These are phyloP conservation scores for Orbicella faveolata DNA, from an alignment of 64 coral and sea anemone species.

Conservation along the genomic window DNA sequence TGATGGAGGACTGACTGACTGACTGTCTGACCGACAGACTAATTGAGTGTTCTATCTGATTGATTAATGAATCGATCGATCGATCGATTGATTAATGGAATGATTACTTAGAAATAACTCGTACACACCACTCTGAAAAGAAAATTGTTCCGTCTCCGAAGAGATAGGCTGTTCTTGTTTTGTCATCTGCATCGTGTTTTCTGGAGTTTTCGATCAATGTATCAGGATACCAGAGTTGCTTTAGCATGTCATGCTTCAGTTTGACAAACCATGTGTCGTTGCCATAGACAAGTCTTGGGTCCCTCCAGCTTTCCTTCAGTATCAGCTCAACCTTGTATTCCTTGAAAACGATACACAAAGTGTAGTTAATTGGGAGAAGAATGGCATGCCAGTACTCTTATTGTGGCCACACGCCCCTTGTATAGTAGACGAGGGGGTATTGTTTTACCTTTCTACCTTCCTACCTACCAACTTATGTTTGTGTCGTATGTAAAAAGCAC, in stretches of 20 bases:
- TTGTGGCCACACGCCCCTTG: too few relatives aligned
- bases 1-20: not conserved
- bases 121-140: slow-evolving; percentile 35
- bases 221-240: slow-evolving; percentile 36
- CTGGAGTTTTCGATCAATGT: slow-evolving; percentile 31
- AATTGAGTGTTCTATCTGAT: too few relatives aligned
- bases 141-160: slow-evolving; percentile 42
- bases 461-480: too few relatives aligned
- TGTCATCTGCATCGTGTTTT: slow-evolving; percentile 32
- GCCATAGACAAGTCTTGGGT: slow-evolving; percentile 26
- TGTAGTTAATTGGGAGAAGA: not conserved
- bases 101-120: not conserved
- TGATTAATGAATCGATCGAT: too few relatives aligned
- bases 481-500: too few relatives aligned
- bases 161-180: slow-evolving; percentile 14
- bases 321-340: slow-evolving; percentile 38
- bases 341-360: not conserved
- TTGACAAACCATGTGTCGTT: slow-evolving; percentile 18
- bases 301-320: slow-evolving; percentile 31
- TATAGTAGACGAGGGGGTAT: too few relatives aligned
- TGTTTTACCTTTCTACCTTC: too few relatives aligned
- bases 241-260: not conserved
- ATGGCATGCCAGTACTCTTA: too few relatives aligned
- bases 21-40: not conserved
- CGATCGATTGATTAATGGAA: too few relatives aligned